Evolutionary conservation across 2,797 vertebrate species (phyloP).

Genomic region (Lindbergichthys nudifrons): DNA sequence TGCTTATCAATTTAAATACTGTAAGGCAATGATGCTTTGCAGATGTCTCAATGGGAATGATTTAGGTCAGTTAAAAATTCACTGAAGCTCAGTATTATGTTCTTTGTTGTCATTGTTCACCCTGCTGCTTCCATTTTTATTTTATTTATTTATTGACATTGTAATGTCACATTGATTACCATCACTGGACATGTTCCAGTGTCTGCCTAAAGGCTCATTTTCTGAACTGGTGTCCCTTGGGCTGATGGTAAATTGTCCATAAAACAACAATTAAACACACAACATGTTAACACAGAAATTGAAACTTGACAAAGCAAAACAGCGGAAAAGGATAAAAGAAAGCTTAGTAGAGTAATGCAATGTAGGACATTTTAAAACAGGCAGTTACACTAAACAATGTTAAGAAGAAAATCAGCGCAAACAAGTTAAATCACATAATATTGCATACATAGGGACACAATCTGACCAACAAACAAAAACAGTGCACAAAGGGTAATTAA

Average conservation of each 20-base stretch:
- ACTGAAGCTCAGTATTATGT: neutral
- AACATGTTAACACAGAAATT: too few relatives aligned
- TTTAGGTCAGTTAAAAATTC: neutral
- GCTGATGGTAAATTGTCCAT: too few relatives aligned
- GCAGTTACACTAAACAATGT: neutral
- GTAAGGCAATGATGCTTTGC: neutral
- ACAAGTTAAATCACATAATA: neutral
- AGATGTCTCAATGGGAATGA: neutral
- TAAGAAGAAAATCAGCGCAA: neutral
- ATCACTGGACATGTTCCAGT: too few relatives aligned
- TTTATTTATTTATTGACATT: neutral
- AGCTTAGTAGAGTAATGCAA: neutral
- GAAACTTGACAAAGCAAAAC: neutral
- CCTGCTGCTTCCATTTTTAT: neutral
- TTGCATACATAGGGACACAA: neutral
- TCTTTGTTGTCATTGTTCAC: constrained; percentile 6
- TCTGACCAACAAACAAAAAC: too few relatives aligned
- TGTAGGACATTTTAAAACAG: neutral
- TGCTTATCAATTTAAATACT: neutral
- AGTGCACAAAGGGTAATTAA: too few relatives aligned
- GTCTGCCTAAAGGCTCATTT: neutral
- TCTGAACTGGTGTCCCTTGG: neutral
- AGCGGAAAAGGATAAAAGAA: neutral
- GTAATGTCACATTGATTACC: neutral
- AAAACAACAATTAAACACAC: too few relatives aligned